Percentiles rank a stretch among this genome's conserved stretches.
Evolutionary conservation across 2,797 vertebrate species (phyloP).

Genomic region (Typhlichthys subterraneus): DNA sequence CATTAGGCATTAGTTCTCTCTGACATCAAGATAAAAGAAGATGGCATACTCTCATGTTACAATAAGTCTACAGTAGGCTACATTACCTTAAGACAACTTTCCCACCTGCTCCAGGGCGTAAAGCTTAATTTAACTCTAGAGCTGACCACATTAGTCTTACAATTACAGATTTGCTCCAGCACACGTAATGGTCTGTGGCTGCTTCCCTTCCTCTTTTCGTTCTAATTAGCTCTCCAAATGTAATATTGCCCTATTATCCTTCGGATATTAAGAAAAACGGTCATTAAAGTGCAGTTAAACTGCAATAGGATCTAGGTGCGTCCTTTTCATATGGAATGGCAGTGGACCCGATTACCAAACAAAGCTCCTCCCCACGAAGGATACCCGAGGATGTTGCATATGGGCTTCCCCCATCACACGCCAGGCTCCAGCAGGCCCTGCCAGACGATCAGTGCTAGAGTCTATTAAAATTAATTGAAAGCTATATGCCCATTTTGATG

Average conservation of each 20-base stretch:
- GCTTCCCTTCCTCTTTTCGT: slow-evolving; percentile 45
- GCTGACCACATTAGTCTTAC: slow-evolving; percentile 26
- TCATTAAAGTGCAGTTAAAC: slow-evolving; percentile 15
- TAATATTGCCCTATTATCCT: slow-evolving; percentile 30
- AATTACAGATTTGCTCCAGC: slow-evolving; percentile 30
- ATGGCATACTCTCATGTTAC: slow-evolving; percentile 6
- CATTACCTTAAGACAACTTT: not conserved
- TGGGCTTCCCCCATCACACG: slow-evolving; percentile 57
- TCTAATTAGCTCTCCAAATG: slow-evolving; percentile 50
- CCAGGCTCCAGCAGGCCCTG: slow-evolving; percentile 24
- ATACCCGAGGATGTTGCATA: slow-evolving; percentile 51
- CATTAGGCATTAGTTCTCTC: slow-evolving; percentile 20
- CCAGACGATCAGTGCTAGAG: slow-evolving; percentile 31
- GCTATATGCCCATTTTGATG: slow-evolving; percentile 29
- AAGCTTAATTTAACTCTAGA: slow-evolving; percentile 43
- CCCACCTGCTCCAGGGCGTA: slow-evolving; percentile 13
- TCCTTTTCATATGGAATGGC: slow-evolving; percentile 5
- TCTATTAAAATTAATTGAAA: slow-evolving; percentile 22
- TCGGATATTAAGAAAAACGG: slow-evolving; percentile 24
- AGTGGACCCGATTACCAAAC: slow-evolving; percentile 10
- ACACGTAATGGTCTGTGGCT: slow-evolving; percentile 28
- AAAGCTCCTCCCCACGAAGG: slow-evolving; percentile 28
- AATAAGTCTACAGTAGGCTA: not conserved
- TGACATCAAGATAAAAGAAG: slow-evolving; percentile 6
- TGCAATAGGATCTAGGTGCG: slow-evolving; percentile 26